Evolutionary conservation across 2,113 vertebrate genomes (phyloP).

Genomic region (Noturus placidus): DNA sequence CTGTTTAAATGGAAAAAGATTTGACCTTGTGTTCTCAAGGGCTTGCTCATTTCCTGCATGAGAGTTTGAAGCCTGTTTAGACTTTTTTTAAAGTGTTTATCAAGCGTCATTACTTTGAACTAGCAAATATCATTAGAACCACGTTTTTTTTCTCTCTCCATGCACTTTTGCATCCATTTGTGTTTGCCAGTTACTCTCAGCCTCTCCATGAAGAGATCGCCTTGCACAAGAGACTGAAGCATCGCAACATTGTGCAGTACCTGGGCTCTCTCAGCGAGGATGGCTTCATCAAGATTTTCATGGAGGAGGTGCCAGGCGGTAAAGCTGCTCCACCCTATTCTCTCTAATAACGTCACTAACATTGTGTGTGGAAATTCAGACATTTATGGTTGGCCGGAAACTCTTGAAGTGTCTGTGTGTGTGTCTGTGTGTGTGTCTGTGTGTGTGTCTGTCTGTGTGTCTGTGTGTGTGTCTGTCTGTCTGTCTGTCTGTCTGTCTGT

Average conservation of each 20-base stretch:
- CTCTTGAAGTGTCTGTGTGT: background rate
- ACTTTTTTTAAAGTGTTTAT: slow-evolving; percentile 28
- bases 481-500: no score
- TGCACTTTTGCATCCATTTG: background rate
- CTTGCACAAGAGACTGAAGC: slow-evolving; percentile 85
- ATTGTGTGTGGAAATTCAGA: background rate
- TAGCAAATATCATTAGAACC: background rate
- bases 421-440: background rate
- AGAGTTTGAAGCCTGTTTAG: slow-evolving; percentile 45
- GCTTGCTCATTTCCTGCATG: background rate
- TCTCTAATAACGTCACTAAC: background rate
- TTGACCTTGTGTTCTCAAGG: background rate
- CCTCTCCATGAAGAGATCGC: slow-evolving; percentile 90
- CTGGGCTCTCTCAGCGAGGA: slow-evolving; percentile 87
- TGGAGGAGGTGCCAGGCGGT: slow-evolving; percentile 97
- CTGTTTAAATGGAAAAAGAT: background rate
- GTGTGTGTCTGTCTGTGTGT: background rate
- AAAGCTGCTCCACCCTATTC: slow-evolving; percentile 9
- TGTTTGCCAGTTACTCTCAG: slow-evolving; percentile 80
- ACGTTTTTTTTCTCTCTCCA: background rate
- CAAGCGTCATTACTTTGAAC: background rate
- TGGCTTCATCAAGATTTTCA: slow-evolving; percentile 93
- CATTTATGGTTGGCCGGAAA: slow-evolving; percentile 12
- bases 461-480: background rate
- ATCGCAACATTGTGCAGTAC: slow-evolving; percentile 91